Conservation (phyloP, 2,888 invertebrate genomes). For the Acrobasis consociella region DNA sequence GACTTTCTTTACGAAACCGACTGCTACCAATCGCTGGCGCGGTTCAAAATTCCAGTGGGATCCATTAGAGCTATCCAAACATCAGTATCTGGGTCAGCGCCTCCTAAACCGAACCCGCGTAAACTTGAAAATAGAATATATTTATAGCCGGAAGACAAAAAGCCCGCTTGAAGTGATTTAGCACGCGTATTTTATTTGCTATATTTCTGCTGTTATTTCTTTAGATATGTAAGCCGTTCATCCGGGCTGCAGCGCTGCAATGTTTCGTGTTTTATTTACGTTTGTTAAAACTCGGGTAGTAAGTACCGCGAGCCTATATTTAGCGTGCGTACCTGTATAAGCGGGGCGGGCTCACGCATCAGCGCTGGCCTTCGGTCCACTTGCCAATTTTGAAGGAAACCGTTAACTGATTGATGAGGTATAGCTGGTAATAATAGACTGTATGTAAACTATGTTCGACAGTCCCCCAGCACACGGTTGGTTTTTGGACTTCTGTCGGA, state of each 20-base stretch:
- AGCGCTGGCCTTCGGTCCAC: constrained; percentile 50
- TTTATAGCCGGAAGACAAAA: constrained; percentile 56
- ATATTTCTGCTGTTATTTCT: constrained; percentile 29
- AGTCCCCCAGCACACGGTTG: constrained; percentile 37
- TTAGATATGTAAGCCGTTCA: constrained; percentile 22
- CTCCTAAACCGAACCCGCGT: constrained; percentile 60
- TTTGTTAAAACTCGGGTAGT: constrained; percentile 37
- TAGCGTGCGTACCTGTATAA: constrained; percentile 53
- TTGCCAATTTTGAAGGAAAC: constrained; percentile 62
- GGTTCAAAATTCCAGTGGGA: constrained; percentile 53
- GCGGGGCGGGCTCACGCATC: constrained; percentile 44
- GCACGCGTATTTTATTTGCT: constrained; percentile 29
- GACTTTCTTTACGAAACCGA: constrained; percentile 31
- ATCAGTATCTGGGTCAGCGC: constrained; percentile 70
- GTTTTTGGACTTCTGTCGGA: constrained; percentile 38
- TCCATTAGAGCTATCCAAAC: constrained; percentile 53
- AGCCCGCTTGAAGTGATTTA: constrained; percentile 38
- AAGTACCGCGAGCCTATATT: constrained; percentile 26
- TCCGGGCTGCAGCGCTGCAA: constrained; percentile 5
- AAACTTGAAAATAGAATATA: constrained; percentile 79
- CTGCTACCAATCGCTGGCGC: constrained; percentile 20
- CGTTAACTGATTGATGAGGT: constrained; percentile 65
- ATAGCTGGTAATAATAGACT: constrained; percentile 54
- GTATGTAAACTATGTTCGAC: constrained; percentile 53
- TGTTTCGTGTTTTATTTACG: constrained; percentile 40